Conservation (phyloP, 2,113 vertebrate species). For the Urocitellus parryii region DNA sequence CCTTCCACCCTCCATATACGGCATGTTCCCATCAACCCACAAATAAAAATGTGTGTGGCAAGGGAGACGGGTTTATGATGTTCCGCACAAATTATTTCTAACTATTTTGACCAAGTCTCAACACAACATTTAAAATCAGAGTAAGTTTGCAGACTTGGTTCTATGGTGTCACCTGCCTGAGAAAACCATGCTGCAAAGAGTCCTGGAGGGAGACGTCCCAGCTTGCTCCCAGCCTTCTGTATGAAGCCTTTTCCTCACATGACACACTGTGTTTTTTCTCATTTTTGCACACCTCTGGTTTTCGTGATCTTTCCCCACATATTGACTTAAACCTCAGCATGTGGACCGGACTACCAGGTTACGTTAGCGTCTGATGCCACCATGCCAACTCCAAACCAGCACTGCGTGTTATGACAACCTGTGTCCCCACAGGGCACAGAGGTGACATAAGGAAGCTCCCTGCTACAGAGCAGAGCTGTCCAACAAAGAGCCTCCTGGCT, state of each 20-base stretch:
- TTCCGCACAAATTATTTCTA: neutral
- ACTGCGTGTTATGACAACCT: neutral
- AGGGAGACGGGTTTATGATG: neutral
- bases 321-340: neutral
- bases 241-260: neutral
- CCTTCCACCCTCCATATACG: rapidly evolving
- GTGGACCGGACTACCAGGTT: no score
- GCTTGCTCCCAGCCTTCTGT: no score
- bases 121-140: rapidly evolving
- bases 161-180: rapidly evolving
- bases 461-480: no score
- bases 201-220: neutral
- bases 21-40: no score
- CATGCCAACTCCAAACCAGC: no score
- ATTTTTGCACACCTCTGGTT: no score
- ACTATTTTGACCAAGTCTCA: neutral
- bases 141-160: neutral
- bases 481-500: neutral
- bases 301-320: no score
- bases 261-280: neutral
- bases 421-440: rapidly evolving
- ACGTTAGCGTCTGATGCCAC: neutral
- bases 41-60: neutral
- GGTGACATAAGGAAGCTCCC: rapidly evolving
- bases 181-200: neutral